Evolutionary conservation across 2,888 invertebrate species (phyloP).

Genomic region (Heteromyza rotundicornis): DNA sequence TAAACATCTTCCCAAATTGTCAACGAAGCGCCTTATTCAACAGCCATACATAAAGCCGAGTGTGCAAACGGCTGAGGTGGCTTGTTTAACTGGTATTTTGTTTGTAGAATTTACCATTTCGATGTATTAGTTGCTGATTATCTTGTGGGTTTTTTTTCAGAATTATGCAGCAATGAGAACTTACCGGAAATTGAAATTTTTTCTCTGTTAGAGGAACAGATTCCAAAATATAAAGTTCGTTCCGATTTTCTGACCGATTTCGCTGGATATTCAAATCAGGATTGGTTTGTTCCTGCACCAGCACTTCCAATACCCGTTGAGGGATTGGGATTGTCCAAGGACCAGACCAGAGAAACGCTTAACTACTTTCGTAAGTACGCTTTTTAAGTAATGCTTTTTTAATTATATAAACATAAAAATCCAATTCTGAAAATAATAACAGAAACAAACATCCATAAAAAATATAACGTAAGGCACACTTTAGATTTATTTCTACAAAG

Average conservation of each 20-base stretch:
- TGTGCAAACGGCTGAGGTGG: constrained; percentile 54
- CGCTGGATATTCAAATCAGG: constrained; percentile 73
- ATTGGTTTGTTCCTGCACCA: constrained; percentile 92
- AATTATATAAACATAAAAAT: too few species aligned
- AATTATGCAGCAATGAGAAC: constrained; percentile 90
- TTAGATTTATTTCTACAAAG: too few species aligned
- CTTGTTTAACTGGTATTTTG: constrained; percentile 59
- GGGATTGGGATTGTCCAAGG: constrained; percentile 85
- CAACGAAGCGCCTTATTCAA: constrained; percentile 54
- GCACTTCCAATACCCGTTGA: constrained; percentile 76
- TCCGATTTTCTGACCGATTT: constrained; percentile 94
- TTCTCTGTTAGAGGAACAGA: constrained; percentile 92
- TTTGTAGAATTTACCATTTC: not conserved
- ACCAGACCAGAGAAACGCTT: constrained; percentile 93
- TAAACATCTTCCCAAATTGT: constrained; percentile 60
- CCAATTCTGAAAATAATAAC: too few species aligned
- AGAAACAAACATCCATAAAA: too few species aligned
- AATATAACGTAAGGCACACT: too few species aligned
- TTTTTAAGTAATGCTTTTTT: not conserved
- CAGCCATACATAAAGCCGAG: constrained; percentile 40
- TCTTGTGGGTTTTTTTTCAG: constrained; percentile 64
- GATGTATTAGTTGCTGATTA: not conserved
- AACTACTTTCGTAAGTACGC: constrained; percentile 94
- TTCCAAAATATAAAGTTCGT: constrained; percentile 91
- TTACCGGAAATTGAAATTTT: constrained; percentile 96